Conservation (phyloP, 2,888 invertebrate species). For the Ennomos fuscantarius region DNA sequence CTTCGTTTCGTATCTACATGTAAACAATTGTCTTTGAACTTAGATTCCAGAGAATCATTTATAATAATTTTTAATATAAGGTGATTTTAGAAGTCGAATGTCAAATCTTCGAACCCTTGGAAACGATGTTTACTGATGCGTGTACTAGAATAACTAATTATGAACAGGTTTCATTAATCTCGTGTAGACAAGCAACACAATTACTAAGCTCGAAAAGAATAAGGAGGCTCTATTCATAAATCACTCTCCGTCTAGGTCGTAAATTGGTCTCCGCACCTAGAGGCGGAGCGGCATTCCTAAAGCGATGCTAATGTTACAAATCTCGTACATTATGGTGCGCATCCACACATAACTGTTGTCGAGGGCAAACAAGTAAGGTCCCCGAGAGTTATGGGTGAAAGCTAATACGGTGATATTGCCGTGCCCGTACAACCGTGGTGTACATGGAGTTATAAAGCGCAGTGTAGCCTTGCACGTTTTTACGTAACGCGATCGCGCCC, state of each 20-base stretch:
- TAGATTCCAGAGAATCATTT: too few relatives aligned
- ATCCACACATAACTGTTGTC: slow-evolving; percentile 33
- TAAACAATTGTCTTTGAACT: too few relatives aligned
- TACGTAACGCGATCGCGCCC: slow-evolving; percentile 51
- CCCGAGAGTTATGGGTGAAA: slow-evolving; percentile 46
- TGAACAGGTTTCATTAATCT: slow-evolving; percentile 23
- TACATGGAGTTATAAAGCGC: slow-evolving; percentile 43
- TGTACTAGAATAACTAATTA: neutral
- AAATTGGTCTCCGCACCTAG: slow-evolving; percentile 36
- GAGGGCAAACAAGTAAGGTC: slow-evolving; percentile 34
- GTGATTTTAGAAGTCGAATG: too few relatives aligned
- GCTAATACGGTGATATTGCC: slow-evolving; percentile 43
- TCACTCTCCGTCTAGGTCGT: slow-evolving; percentile 30
- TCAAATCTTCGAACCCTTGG: too few relatives aligned
- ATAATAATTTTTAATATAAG: too few relatives aligned
- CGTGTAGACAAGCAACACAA: slow-evolving; percentile 18
- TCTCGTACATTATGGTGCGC: slow-evolving; percentile 36
- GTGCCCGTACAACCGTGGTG: slow-evolving; percentile 8
- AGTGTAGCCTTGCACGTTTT: slow-evolving; percentile 56
- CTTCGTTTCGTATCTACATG: too few relatives aligned
- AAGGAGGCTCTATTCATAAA: slow-evolving; percentile 28
- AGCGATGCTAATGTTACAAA: slow-evolving; percentile 35
- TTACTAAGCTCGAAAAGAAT: slow-evolving; percentile 26
- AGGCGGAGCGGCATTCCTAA: slow-evolving; percentile 28
- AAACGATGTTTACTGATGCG: too few relatives aligned